These are phyloP conservation scores for Drepana arcuata DNA, from an alignment of 1,140 invertebrate genomes.

Conservation along the genomic window DNA sequence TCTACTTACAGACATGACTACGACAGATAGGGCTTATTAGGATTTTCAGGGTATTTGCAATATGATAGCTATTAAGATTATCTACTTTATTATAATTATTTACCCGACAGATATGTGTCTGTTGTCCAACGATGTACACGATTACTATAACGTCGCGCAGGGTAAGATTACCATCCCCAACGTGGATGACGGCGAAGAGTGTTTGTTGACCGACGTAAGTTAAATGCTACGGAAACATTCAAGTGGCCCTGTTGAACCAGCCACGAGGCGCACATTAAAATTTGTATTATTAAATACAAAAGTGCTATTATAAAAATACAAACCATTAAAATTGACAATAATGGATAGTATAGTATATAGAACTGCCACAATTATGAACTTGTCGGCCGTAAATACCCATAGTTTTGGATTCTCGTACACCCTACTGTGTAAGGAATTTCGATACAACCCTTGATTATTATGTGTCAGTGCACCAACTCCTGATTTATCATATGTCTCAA, in stretches of 20 bases:
- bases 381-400: too few species aligned
- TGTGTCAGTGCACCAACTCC: too few species aligned
- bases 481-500: too few species aligned
- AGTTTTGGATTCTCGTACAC: too few species aligned
- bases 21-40: constrained; percentile 10
- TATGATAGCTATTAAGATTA: constrained; percentile 1
- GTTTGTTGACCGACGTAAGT: constrained; percentile 85
- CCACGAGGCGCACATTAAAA: constrained; percentile 10
- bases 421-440: too few species aligned
- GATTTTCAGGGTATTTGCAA: constrained; percentile 1
- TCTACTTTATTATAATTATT: constrained; percentile 26
- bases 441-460: too few species aligned
- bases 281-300: constrained; percentile 10
- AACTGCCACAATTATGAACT: too few species aligned
- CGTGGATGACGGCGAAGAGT: constrained; percentile 98
- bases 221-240: constrained; percentile 8
- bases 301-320: constrained; percentile 3
- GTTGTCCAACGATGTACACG: constrained; percentile 88
- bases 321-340: constrained; percentile 19
- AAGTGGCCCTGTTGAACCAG: constrained; percentile 19
- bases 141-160: constrained; percentile 96
- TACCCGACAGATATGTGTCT: constrained; percentile 81
- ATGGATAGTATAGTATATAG: constrained; percentile 4
- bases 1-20: constrained; percentile 18
- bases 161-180: constrained; percentile 96